Evolutionary conservation across 2,888 invertebrate genomes (phyloP), one percentile per base, ranked within the genome.

Genomic region (Monopis laevigella): DNA sequence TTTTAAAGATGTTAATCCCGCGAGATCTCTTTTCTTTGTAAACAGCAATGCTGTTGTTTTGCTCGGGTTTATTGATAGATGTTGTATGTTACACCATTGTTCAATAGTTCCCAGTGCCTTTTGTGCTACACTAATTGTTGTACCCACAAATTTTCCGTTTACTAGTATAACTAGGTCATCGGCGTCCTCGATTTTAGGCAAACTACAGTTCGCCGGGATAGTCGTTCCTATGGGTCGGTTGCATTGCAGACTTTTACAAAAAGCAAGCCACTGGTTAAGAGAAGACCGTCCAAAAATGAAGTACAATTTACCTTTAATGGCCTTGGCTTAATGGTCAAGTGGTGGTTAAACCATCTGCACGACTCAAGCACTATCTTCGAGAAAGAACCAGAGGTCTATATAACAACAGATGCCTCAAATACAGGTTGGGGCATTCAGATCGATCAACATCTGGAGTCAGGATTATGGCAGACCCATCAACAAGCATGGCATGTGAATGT

Each of bases 401-500:
- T 35, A 17, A 35, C 35, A 4, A 39, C 39, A 39, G 39, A 39
- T 13, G 39, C 39, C 5, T 11, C 39, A 3, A 11, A 28, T 6
- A 2, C 16, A 10, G 39, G 39, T 3, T 39, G 39, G 39, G 39
- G 39, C 10, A 28, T 28, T 2, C 3, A 28, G 16, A 21, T 16
- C 2, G 18, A 39, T 28, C n/a, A 18, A 3, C 5, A 16, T n/a
- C 13, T 28, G 17, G 4, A 28, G 12, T 5, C n/a, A 7, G 28
- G 39, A 3, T 3, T 2, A 2, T 39, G 39, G 39, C 16, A 14
- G 4, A 13, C n/a, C 5, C 2, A 5, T 2, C 39, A 39, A 17
- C 5, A 3, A 7, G 2, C 2, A 4, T 49, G 48, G 50, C 50
- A 51, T 36, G 46, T 46, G 48, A 53, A 54, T 21, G 41, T 6